Conservation (phyloP, 2,888 invertebrate genomes). For the Zhengitettix transpicula region DNA sequence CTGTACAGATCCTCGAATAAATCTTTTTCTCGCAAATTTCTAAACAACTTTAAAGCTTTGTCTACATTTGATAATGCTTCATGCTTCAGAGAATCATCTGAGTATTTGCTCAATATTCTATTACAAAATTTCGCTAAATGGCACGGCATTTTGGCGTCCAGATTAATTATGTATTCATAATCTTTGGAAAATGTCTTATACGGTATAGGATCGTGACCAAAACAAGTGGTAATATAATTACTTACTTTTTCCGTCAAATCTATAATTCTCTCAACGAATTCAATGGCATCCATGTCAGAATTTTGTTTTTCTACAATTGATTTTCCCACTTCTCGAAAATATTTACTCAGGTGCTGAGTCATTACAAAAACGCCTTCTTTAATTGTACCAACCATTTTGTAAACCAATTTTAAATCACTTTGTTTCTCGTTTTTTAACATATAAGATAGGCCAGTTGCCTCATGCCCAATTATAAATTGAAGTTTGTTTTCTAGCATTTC, state of each 20-base stretch:
- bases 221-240: neutral
- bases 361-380: neutral
- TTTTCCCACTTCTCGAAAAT: neutral
- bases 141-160: neutral
- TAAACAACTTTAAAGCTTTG: neutral
- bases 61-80: neutral
- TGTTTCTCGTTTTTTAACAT: neutral
- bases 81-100: neutral
- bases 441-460: neutral
- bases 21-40: neutral
- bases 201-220: neutral
- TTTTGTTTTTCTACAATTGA: neutral
- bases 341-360: neutral
- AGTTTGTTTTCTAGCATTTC: neutral
- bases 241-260: neutral
- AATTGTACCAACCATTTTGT: neutral
- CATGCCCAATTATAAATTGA: neutral
- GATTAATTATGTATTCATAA: neutral
- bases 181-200: neutral
- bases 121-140: neutral
- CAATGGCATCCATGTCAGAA: neutral
- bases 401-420: neutral
- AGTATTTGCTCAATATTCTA: neutral
- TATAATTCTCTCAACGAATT: neutral
- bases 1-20: neutral